Evolutionary conservation across 2,113 vertebrate species (phyloP).

Genomic region (Lepisosteus osseus): DNA sequence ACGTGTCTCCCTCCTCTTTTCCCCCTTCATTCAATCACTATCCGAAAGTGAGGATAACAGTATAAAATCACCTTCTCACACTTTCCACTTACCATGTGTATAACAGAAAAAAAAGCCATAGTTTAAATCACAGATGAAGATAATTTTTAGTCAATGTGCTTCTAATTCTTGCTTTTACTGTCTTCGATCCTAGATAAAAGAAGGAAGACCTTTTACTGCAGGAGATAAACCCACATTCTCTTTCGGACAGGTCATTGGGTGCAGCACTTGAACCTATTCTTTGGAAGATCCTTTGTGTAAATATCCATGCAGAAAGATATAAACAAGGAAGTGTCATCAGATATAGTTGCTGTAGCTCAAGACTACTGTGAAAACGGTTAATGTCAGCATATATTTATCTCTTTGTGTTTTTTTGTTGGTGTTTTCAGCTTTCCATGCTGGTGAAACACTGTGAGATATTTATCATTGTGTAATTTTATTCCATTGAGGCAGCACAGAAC

Average conservation of each 20-base stretch:
- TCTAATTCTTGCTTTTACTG: not conserved
- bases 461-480: not conserved
- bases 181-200: not conserved
- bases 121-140: not conserved
- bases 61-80: no score
- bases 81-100: no score
- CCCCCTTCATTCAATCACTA: no score
- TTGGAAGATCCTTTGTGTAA: conserved; percentile 1
- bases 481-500: no score
- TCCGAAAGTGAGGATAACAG: no score
- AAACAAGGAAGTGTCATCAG: conserved; percentile 1
- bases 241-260: not conserved
- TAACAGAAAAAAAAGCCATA: not conserved
- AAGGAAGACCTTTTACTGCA: not conserved
- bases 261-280: not conserved
- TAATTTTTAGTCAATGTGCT: not conserved
- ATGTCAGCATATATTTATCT: conserved; percentile 11
- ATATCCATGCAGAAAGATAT: not conserved
- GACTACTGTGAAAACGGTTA: not conserved
- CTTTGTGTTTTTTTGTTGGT: not conserved
- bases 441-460: conserved; percentile 2
- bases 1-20: no score
- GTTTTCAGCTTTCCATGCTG: conserved; percentile 5
- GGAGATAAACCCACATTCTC: not conserved
- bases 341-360: not conserved